A percentile compares a stretch with the other conserved stretches of the same genome.
phyloP scores from a whole-genome alignment of 53 echinoderm and acorn worm genomes.

The Echinarachnius parma region DNA sequence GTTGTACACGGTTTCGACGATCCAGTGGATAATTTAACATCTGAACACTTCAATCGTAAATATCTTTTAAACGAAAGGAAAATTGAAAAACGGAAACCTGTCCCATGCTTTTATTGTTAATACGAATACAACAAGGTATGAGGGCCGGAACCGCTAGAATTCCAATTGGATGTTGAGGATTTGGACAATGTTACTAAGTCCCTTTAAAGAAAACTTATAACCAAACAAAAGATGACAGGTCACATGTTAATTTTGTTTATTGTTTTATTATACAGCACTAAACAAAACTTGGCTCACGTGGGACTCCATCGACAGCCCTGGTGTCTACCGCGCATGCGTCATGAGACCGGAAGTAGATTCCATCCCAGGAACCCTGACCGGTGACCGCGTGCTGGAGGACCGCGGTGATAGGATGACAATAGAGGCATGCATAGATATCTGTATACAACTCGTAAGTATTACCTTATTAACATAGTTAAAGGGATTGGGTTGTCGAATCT shows the following conservation, averaged over 20 bases:
- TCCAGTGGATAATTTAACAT: too few relatives aligned
- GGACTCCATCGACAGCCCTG: slow-evolving; percentile 66
- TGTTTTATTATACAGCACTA: slow-evolving; percentile 32
- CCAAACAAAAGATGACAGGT: not conserved
- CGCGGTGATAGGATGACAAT: slow-evolving; percentile 50
- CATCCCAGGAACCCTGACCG: slow-evolving; percentile 54
- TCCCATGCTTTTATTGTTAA: too few relatives aligned
- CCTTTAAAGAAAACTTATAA: too few relatives aligned
- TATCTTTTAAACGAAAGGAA: too few relatives aligned
- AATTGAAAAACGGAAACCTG: too few relatives aligned
- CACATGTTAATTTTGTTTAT: not conserved
- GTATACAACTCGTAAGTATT: slow-evolving; percentile 57
- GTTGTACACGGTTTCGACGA: too few relatives aligned
- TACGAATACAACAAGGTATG: too few relatives aligned
- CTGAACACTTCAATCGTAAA: too few relatives aligned
- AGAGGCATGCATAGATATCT: slow-evolving; percentile 45
- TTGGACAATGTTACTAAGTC: too few relatives aligned
- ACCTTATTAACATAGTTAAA: not conserved
- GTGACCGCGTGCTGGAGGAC: slow-evolving; percentile 36
- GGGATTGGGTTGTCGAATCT: too few relatives aligned
- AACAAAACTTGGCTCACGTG: slow-evolving; percentile 80
- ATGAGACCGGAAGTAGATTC: slow-evolving; percentile 46
- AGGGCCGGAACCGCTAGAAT: too few relatives aligned
- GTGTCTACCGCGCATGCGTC: slow-evolving; percentile 75
- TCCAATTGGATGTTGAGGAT: too few relatives aligned